phyloP scores from a whole-genome alignment of 2,797 vertebrate genomes.

The Petrocephalus sullivani region DNA sequence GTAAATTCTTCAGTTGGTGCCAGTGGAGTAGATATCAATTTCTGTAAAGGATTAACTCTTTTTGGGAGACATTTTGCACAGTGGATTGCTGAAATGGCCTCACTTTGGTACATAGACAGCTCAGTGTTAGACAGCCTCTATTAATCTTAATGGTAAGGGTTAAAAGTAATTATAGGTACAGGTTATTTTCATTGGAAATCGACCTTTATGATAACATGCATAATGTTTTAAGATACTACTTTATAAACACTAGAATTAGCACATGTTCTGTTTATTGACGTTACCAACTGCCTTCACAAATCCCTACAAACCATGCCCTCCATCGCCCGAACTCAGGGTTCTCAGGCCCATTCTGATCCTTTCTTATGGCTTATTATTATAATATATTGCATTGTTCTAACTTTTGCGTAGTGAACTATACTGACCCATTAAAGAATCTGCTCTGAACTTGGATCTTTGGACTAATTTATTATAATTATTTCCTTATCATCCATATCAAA shows the following conservation, averaged over 20 bases:
- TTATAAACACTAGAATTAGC: neutral
- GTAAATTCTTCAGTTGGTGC: neutral
- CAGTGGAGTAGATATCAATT: neutral
- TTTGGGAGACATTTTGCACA: neutral
- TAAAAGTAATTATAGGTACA: neutral
- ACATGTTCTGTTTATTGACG: neutral
- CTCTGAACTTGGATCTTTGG: neutral
- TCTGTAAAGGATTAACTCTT: neutral
- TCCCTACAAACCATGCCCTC: no score
- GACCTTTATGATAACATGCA: neutral
- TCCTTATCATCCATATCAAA: neutral
- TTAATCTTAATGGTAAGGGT: neutral
- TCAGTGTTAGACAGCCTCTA: neutral
- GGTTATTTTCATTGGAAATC: neutral
- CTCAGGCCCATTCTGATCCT: neutral
- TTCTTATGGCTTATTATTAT: neutral
- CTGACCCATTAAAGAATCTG: neutral
- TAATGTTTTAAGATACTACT: neutral
- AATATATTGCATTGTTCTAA: neutral
- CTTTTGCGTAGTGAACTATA: neutral
- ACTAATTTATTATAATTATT: neutral
- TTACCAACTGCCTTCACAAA: no score
- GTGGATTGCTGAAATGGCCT: neutral
- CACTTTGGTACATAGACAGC: neutral
- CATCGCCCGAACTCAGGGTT: neutral